Base-by-base conservation (phyloP, 2,113 vertebrate genomes). In the Epinephelus moara region DNA sequence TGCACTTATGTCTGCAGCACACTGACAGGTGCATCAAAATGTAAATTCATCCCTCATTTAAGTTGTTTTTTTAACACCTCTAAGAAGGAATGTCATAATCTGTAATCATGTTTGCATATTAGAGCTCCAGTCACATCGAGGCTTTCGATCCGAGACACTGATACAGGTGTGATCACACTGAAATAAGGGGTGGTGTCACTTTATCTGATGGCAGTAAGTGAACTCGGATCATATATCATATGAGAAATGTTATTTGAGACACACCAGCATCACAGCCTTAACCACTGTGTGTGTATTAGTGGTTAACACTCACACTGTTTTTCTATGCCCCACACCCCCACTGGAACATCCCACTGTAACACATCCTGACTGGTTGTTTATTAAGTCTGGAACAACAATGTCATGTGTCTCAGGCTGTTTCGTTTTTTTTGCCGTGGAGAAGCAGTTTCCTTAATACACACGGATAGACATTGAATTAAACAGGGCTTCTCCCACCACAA, bases 391-490 rank as follows among this genome's bases (percentile, higher is more conserved):
- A 91, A 84, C 70, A 90, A 84, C 89, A 89, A 52, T 70, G 89
- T 91, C 90, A 90, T 61, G 78, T 59, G 90, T 89, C 79, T 47
- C 19, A 74, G 63, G 47, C 64, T 70, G 83, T 83, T 89, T 66
- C 2, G 25, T 80, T 85, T 89, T 89, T 75, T 68, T 73, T 4
- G 61, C 68, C 6, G 3, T 23, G 25, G 81, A 67, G 70, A 86
- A 86, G 76, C 85, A 59, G 63, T 81, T 87, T 81, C 82, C 78
- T 73, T 93, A 94, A 94, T 93, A 82, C 89, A 74, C 78, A 72
- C 53, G 70, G 91, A 91, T 82, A 67, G 91, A 87, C 88, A 84
- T 75, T 75, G 87, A 91, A 94, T 94, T 91, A 93, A 94, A 93
- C 63, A 75, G 83, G 75, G 80, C 70, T 45, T 84, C 75, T 84